These are phyloP conservation scores for Parasteatoda tepidariorum DNA, from an alignment of 1,140 invertebrate species.

Conservation along the genomic window DNA sequence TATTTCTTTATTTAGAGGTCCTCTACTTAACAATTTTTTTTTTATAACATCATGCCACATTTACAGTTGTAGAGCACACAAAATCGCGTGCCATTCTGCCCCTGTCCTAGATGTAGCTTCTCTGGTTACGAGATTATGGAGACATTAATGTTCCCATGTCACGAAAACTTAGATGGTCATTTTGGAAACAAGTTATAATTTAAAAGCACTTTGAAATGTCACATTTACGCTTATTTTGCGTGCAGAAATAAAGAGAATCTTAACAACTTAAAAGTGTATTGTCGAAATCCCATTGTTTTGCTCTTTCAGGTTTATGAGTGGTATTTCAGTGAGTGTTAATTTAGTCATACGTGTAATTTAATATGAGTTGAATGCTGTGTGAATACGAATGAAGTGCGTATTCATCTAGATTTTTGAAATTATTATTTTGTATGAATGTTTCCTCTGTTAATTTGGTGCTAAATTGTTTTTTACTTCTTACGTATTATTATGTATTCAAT, in stretches of 20 bases:
- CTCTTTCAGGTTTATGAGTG: not conserved
- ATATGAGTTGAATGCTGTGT: not conserved
- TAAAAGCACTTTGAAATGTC: not conserved
- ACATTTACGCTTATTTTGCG: not conserved
- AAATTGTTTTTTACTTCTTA: too few relatives aligned
- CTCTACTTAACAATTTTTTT: too few relatives aligned
- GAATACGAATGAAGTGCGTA: not conserved
- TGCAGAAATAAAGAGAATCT: not conserved
- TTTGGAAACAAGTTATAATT: not conserved
- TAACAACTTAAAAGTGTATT: not conserved
- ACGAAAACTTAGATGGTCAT: not conserved
- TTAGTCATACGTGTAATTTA: not conserved
- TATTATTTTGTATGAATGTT: too few relatives aligned
- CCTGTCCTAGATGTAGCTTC: not conserved
- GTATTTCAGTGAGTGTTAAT: not conserved
- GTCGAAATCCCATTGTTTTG: not conserved
- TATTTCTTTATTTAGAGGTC: too few relatives aligned
- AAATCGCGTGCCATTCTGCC: not conserved
- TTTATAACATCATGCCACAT: too few relatives aligned
- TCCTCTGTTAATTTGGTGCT: too few relatives aligned
- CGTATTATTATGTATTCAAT: too few relatives aligned
- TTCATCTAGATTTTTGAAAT: too few relatives aligned
- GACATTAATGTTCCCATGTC: not conserved
- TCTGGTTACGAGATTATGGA: not conserved
- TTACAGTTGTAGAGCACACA: not conserved